Conservation (phyloP, 2,888 invertebrate genomes). For the Abscondita cerata region DNA sequence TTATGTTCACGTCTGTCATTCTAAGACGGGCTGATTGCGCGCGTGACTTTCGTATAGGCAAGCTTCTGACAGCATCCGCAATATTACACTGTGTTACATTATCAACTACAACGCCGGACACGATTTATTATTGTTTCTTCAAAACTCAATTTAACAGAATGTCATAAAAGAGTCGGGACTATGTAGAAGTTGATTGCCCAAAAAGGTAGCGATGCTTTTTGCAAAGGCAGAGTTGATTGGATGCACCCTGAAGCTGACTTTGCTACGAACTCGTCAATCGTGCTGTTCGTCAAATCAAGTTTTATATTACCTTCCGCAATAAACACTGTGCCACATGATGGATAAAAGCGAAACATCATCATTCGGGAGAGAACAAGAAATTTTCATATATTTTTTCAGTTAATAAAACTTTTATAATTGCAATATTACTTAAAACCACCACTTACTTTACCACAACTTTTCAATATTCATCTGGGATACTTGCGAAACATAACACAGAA, state of each 20-base stretch:
- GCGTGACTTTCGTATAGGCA: constrained; percentile 53
- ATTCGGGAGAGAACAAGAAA: no score
- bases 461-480: no score
- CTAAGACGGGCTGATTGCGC: constrained; percentile 54
- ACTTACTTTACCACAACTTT: no score
- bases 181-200: constrained; percentile 39
- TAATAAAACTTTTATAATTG: no score
- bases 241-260: constrained; percentile 46
- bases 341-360: constrained; percentile 26
- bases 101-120: constrained; percentile 39
- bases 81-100: constrained; percentile 35
- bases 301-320: constrained; percentile 31
- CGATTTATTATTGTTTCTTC: constrained; percentile 43
- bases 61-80: constrained; percentile 37
- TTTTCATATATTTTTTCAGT: no score
- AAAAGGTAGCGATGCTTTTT: constrained; percentile 42
- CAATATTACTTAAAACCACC: no score
- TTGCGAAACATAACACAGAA: no score
- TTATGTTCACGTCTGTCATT: constrained; percentile 60
- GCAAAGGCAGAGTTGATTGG: constrained; percentile 43
- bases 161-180: constrained; percentile 38
- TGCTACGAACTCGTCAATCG: constrained; percentile 41
- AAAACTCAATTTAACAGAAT: constrained; percentile 43
- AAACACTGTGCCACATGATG: constrained; percentile 24
- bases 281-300: constrained; percentile 41